Percentiles rank a stretch among this genome's conserved stretches.
Conservation (phyloP, 2,113 vertebrate species). For the Aegithalos caudatus region DNA sequence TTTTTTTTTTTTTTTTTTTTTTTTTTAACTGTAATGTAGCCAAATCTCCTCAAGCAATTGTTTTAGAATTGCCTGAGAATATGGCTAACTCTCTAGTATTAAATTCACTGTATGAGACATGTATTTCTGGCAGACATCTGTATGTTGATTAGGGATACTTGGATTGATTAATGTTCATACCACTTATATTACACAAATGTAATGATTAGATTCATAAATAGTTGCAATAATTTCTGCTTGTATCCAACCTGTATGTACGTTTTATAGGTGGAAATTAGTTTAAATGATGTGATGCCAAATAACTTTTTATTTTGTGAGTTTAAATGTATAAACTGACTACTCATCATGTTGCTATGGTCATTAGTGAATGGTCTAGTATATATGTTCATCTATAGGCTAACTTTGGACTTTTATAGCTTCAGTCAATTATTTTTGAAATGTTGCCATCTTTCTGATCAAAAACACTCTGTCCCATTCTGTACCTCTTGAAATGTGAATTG, state of each 20-base stretch:
- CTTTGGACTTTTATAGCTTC: neutral
- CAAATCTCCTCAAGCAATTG: neutral
- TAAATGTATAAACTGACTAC: neutral
- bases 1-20: neutral
- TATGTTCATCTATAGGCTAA: neutral
- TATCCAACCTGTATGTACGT: neutral
- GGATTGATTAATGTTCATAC: neutral
- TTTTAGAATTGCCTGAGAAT: neutral
- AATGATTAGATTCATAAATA: neutral
- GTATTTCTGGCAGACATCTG: neutral
- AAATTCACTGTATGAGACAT: neutral
- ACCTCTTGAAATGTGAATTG: neutral
- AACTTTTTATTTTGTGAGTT: conserved; percentile 8
- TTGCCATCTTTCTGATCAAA: conserved; percentile 10
- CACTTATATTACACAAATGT: neutral
- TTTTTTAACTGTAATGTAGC: neutral
- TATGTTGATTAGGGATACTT: neutral
- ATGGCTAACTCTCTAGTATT: neutral
- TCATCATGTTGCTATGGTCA: conserved; percentile 4
- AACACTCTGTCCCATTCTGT: neutral
- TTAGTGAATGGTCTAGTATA: neutral
- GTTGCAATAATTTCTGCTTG: neutral
- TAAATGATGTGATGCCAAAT: neutral
- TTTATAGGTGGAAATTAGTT: neutral
- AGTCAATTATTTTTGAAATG: conserved; percentile 21